phyloP scores from a whole-genome alignment of 2,113 vertebrate genomes.

The Myotis brandtii region DNA sequence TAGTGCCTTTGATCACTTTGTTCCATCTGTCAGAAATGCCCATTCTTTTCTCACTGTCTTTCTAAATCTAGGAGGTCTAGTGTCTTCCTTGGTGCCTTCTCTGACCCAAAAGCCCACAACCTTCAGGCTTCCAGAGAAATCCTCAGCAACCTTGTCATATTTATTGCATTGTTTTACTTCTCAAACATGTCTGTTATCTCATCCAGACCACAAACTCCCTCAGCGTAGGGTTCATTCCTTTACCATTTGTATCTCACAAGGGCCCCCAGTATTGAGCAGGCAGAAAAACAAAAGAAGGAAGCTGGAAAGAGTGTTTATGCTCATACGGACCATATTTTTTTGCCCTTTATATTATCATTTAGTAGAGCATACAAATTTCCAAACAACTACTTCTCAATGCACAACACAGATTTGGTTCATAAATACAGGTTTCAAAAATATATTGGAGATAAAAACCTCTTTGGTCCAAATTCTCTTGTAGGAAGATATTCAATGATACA shows the following conservation, averaged over 20 bases:
- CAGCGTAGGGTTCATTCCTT: not conserved
- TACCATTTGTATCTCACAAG: constrained; percentile 3
- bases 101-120: not conserved
- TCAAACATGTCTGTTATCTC: not conserved
- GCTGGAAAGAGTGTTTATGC: constrained; percentile 9
- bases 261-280: not conserved
- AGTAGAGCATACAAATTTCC: constrained; percentile 73
- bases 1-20: not conserved
- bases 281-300: constrained; percentile 4
- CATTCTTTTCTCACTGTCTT: not conserved
- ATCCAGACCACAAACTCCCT: not conserved
- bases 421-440: constrained; percentile 82
- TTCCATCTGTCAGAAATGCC: not conserved
- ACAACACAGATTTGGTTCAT: constrained; percentile 72
- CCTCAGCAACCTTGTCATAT: constrained; percentile 30
- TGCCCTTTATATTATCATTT: constrained; percentile 72
- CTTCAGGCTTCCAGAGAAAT: not conserved
- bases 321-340: constrained; percentile 56
- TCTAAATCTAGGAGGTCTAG: constrained; percentile 15
- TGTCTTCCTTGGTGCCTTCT: constrained; percentile 13
- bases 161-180: constrained; percentile 50
- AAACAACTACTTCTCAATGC: constrained; percentile 77
- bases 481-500: constrained; percentile 71
- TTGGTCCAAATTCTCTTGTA: constrained; percentile 65
- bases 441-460: constrained; percentile 74